Evolutionary conservation across 2,888 invertebrate species (phyloP), one percentile per base, ranked within the genome.

Genomic region (Agrilus cyanescens): DNA sequence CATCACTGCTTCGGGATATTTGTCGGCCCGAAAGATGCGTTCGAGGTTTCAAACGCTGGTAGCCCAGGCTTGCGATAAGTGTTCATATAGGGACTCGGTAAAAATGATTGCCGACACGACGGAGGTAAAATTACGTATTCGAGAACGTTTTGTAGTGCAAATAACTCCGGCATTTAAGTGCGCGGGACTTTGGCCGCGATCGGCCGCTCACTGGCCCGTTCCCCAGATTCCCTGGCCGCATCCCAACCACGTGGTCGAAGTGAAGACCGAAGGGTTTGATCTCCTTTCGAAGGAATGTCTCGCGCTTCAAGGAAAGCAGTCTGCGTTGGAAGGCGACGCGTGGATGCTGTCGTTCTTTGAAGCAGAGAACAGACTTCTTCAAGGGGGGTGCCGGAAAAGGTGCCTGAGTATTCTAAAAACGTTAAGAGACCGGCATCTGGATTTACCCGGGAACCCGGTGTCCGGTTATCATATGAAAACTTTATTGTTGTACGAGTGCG

Each of bases 91-190:
- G 44, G 93, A 94, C 64, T 81, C 85, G 57, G 91, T 94, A 20
- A 91, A 91, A 71, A 85, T 94, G 85, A 84, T 93, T 46, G 86
- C 88, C 3, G 93, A 95, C 62, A 91, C 90, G 2, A 89, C 85
- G 4, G 95, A 94, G 67, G 94, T 94, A 50, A 87, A 87, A 60
- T 67, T 94, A 50, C 71, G 91, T 33, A 85, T 94, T 42, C 76
- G 90, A 16, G 94, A 94, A 63, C 73, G 91, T 42, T 93, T 80
- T 66, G 78, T 90, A 43, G 91, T 95, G 50, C 93, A 94, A 68
- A 90, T 95, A 56, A 94, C 93, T 16, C 93, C 94, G 15, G 90
- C 93, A 1, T 94, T 94, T 69, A 86, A 90, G 55, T 94, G 93
- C 60, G 82, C 86, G 43, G 91, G 94, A 6, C 78, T 95, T 46